A percentile compares a stretch with the other conserved stretches of the same genome.
These are phyloP conservation scores for Archegozetes longisetosus DNA, from an alignment of 1,140 invertebrate genomes.

Conservation along the genomic window DNA sequence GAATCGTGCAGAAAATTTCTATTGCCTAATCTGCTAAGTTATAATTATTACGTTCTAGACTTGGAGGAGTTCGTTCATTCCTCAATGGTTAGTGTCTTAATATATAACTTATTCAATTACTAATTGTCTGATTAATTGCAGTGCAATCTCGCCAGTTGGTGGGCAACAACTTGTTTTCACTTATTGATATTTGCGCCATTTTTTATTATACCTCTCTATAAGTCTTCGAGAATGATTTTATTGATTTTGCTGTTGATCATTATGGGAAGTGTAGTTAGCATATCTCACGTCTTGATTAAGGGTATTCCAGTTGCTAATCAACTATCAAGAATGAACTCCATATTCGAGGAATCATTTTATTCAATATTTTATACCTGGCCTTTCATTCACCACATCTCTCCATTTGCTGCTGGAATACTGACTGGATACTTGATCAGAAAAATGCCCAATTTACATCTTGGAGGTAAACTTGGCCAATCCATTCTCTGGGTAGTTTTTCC, in stretches of 20 bases:
- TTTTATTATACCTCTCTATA: slow-evolving; percentile 4
- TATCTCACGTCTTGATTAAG: neutral
- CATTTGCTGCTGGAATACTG: slow-evolving; percentile 7
- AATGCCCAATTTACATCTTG: neutral
- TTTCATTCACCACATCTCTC: slow-evolving; percentile 11
- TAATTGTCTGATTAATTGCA: neutral
- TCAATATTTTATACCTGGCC: slow-evolving; percentile 8
- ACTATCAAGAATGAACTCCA: slow-evolving; percentile 1
- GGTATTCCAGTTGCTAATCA: slow-evolving; percentile 5
- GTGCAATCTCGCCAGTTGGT: slow-evolving; percentile 3
- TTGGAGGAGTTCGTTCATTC: slow-evolving; percentile 4
- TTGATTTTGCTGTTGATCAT: neutral
- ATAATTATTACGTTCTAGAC: slow-evolving; percentile 10
- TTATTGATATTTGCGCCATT: slow-evolving; percentile 1
- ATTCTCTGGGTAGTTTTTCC: slow-evolving; percentile 4
- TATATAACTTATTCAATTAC: neutral
- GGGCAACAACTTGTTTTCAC: slow-evolving; percentile 6
- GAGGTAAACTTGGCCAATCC: neutral
- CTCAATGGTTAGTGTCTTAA: neutral
- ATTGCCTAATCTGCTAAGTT: slow-evolving; percentile 10
- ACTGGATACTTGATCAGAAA: slow-evolving; percentile 8
- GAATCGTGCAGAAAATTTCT: slow-evolving; percentile 9
- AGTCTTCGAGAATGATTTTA: neutral
- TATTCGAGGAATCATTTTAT: slow-evolving; percentile 6
- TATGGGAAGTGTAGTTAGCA: neutral